phyloP scores from a whole-genome alignment of 2,113 vertebrate species.

The Orientallactaga bullata region DNA sequence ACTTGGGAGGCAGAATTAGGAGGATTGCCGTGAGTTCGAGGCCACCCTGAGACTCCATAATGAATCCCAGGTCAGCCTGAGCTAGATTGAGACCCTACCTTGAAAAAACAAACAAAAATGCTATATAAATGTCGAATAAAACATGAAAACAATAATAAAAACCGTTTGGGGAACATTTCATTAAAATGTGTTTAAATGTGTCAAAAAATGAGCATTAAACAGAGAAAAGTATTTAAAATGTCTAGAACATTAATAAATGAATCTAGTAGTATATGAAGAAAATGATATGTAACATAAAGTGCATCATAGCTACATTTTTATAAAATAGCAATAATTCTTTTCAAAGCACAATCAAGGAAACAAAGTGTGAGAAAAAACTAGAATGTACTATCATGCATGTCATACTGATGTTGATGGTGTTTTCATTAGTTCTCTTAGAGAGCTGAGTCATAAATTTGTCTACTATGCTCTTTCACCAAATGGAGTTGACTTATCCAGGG shows the following conservation, averaged over 20 bases:
- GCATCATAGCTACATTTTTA: conserved; percentile 27
- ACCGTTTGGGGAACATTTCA: conserved; percentile 35
- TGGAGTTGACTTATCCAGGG: neutral
- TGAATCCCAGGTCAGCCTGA: no score
- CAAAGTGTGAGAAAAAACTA: conserved; percentile 12
- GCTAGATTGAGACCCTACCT: no score
- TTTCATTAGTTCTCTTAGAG: conserved; percentile 27
- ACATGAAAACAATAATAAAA: conserved; percentile 18
- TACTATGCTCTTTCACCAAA: neutral
- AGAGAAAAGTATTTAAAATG: conserved; percentile 48
- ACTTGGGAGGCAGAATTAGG: no score
- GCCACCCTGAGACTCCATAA: no score
- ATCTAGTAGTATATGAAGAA: conserved; percentile 5
- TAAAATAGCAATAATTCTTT: conserved; percentile 13
- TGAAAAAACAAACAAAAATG: no score
- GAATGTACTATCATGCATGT: neutral
- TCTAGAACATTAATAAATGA: conserved; percentile 47
- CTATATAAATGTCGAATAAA: conserved; percentile 37
- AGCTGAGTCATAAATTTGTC: conserved; percentile 22
- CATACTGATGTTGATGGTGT: neutral
- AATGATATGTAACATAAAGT: conserved; percentile 23
- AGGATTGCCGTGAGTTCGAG: no score
- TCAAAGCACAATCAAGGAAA: conserved; percentile 14
- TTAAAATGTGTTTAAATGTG: conserved; percentile 24
- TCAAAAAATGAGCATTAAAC: conserved; percentile 21